Conservation (phyloP, 2,113 vertebrate species). For the Stomatorhinus ivindoensis region DNA sequence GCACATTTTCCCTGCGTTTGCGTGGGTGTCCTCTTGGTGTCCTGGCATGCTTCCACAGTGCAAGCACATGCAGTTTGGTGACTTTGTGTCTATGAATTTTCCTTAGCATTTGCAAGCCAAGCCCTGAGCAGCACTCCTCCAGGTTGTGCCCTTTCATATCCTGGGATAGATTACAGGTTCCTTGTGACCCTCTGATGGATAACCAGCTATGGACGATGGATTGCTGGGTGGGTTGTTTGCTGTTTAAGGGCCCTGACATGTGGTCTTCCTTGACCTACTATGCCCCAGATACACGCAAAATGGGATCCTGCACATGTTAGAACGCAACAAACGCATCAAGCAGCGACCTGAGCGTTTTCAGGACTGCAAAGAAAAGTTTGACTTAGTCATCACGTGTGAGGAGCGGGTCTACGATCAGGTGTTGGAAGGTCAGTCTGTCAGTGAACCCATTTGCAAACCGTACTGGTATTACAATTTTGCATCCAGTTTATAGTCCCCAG, state of each 20-base stretch:
- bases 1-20: background rate
- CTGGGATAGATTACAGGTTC: background rate
- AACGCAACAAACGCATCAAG: slow-evolving; percentile 97
- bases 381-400: slow-evolving; percentile 96
- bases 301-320: slow-evolving; percentile 96
- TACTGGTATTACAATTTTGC: background rate
- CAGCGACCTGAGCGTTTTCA: slow-evolving; percentile 90
- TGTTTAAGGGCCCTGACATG: background rate
- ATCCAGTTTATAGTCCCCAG: background rate
- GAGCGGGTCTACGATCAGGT: slow-evolving; percentile 98
- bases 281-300: slow-evolving; percentile 92
- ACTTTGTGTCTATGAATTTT: background rate
- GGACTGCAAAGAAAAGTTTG: slow-evolving; percentile 90
- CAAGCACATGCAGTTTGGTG: background rate
- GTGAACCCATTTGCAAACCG: background rate
- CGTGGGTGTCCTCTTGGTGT: background rate
- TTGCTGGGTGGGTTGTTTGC: background rate
- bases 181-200: background rate
- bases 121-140: background rate
- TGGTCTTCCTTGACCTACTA: slow-evolving; percentile 70
- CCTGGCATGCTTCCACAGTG: background rate
- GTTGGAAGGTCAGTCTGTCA: slow-evolving; percentile 79
- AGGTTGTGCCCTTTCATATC: background rate
- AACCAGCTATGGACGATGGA: too few relatives aligned
- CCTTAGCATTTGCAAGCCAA: background rate